These are phyloP conservation scores for Nesogale talazaci DNA, from an alignment of 2,113 vertebrate species.

Conservation along the genomic window DNA sequence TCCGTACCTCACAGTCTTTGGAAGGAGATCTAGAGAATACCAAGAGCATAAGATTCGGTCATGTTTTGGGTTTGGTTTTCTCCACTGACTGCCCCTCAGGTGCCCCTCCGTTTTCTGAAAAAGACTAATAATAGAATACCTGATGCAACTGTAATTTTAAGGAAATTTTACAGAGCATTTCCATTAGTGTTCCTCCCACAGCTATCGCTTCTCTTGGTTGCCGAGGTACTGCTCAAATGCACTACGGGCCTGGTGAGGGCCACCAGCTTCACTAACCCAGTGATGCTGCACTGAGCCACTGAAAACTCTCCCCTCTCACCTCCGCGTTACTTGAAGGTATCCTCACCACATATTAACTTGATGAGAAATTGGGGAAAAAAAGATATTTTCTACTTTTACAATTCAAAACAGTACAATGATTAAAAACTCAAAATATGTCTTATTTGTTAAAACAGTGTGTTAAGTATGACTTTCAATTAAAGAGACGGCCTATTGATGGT, in stretches of 20 bases:
- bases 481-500: no score
- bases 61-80: not conserved
- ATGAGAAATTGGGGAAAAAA: no score
- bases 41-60: no score
- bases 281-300: not conserved
- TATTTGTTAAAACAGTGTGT: no score
- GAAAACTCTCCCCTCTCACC: not conserved
- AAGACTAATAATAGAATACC: not conserved
- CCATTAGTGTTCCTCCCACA: slow-evolving; percentile 20
- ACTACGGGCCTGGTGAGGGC: slow-evolving; percentile 22
- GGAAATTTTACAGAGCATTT: not conserved
- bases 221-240: slow-evolving; percentile 43
- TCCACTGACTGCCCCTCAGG: not conserved
- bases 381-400: no score
- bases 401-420: no score
- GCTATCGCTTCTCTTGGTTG: slow-evolving; percentile 60
- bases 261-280: slow-evolving; percentile 42
- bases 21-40: no score
- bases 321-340: no score
- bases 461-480: no score
- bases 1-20: no score
- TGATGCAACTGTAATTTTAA: not conserved
- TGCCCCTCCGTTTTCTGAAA: not conserved
- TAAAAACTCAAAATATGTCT: no score
- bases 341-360: no score